phyloP scores from a whole-genome alignment of 92 coral and sea anemone species.

The Porites cylindrica region DNA sequence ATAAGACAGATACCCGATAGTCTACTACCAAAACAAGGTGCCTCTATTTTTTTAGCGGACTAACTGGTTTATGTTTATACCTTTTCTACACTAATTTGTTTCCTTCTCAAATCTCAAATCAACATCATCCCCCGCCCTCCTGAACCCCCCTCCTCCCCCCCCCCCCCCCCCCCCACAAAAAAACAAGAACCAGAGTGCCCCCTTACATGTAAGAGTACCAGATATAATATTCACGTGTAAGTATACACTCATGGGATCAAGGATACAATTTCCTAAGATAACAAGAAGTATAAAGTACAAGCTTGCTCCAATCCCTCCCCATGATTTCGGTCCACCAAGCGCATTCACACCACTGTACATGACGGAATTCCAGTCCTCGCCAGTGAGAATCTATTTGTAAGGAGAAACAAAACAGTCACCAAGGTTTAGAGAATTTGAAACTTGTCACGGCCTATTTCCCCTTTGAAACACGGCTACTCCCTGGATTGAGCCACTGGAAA shows the following conservation, averaged over 20 bases:
- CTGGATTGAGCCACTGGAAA: too few species aligned
- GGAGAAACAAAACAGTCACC: neutral
- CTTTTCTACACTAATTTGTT: too few species aligned
- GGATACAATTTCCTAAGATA: slow-evolving; percentile 98
- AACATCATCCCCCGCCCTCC: too few species aligned
- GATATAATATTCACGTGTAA: neutral
- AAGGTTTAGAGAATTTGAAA: neutral
- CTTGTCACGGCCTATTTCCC: neutral
- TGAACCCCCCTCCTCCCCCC: too few species aligned
- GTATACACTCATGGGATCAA: slow-evolving; percentile 18
- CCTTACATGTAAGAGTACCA: neutral
- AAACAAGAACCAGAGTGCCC: too few species aligned
- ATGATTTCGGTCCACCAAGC: slow-evolving; percentile 75
- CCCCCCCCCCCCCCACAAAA: too few species aligned
- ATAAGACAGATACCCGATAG: too few species aligned
- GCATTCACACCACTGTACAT: slow-evolving; percentile 91
- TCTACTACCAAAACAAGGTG: too few species aligned
- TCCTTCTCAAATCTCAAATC: too few species aligned
- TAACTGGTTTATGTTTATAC: too few species aligned
- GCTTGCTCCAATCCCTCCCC: slow-evolving; percentile 78
- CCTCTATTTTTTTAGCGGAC: too few species aligned
- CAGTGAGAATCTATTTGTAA: slow-evolving; percentile 82
- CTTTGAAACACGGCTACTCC: too few species aligned
- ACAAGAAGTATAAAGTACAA: slow-evolving; percentile 94
- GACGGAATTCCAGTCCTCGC: slow-evolving; percentile 99